Base-by-base conservation (phyloP, 2,113 vertebrate genomes). In the Xiphophorus couchianus region DNA sequence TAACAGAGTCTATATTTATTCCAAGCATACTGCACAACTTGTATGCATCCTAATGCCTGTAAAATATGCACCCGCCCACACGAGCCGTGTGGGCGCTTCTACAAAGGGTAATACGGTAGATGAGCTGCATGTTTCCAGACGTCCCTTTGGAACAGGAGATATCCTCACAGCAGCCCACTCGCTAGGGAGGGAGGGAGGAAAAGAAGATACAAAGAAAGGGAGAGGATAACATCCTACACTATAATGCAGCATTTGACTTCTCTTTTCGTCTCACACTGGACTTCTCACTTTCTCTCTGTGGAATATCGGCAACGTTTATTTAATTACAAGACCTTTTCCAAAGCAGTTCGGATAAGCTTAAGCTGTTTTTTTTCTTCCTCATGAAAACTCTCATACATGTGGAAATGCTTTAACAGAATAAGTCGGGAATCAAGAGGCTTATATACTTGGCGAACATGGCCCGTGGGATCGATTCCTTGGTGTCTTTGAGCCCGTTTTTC, bases 21-120 rank as follows among this genome's bases (percentile, higher is more conserved):
- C 66, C 30, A 61, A 81, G 76, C 75, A 63, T 84, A 78, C 61
- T 67, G 79, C 69, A 62, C 67, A 87, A 82, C 73, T 71, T 89
- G 69, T 70, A 62, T 86, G 81, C 89, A 86, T 88, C 86, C 85
- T 81, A 81, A 83, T 79, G 85, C 66, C 75, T 89, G 82, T 88
- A 66, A 87, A 88, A 90, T 85, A 76, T 89, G 79, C 84, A 66
- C 72, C 80, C 86, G 19, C 91, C 89, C 81, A 86, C 86, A 64
- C 82, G 75, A 85, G 83, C 76, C 80, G 0, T 92, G 82, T 96
- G 86, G 90, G 96, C 89, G 95, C 96, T 90, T 93, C 94, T 92
- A 90, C 94, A 96, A 95, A 95, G 92, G 90, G 90, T 94, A 93
- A 94, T 96, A 96, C 93, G 95, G 96, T 96, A 96, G 91, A 93